A percentile compares a stretch with the other conserved stretches of the same genome.
Evolutionary conservation across 1,140 invertebrate species (phyloP).

Genomic region (Metaphire vulgaris): DNA sequence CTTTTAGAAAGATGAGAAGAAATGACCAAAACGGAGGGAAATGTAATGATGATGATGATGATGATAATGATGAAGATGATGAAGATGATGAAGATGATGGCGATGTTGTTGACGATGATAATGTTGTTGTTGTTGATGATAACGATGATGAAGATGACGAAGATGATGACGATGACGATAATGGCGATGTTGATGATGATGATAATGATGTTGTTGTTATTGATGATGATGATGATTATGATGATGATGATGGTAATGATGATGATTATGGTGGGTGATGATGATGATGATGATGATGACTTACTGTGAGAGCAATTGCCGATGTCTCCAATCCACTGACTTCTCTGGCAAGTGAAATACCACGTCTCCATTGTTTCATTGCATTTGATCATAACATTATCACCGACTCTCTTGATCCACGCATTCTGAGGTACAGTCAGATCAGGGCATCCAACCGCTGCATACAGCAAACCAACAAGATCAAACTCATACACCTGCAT

Average conservation of each 20-base stretch:
- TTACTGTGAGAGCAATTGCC: constrained; percentile 22
- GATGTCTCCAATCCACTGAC: constrained; percentile 24
- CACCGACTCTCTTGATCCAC: background rate
- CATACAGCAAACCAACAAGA: background rate
- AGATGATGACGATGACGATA: constrained; percentile 1
- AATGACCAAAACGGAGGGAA: too few species aligned
- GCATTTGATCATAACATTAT: constrained; percentile 23
- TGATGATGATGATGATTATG: constrained; percentile 15
- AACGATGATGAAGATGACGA: constrained; percentile 1
- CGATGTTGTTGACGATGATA: constrained; percentile 3
- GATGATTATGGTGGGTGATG: constrained; percentile 12
- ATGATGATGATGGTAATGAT: constrained; percentile 6
- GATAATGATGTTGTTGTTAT: background rate
- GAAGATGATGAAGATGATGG: constrained; percentile 9
- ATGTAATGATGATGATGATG: constrained; percentile 9
- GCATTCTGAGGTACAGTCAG: background rate
- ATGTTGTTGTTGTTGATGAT: constrained; percentile 10
- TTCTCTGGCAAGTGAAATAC: constrained; percentile 27
- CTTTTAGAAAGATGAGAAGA: too few species aligned
- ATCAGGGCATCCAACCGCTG: constrained; percentile 19
- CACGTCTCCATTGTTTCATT: constrained; percentile 26
- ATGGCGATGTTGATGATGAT: constrained; percentile 11
- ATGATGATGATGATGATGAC: constrained; percentile 9
- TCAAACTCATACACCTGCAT: background rate
- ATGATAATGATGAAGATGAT: constrained; percentile 5